phyloP scores from a whole-genome alignment of 2,888 invertebrate species.

The Troglohyphantes excavatus region DNA sequence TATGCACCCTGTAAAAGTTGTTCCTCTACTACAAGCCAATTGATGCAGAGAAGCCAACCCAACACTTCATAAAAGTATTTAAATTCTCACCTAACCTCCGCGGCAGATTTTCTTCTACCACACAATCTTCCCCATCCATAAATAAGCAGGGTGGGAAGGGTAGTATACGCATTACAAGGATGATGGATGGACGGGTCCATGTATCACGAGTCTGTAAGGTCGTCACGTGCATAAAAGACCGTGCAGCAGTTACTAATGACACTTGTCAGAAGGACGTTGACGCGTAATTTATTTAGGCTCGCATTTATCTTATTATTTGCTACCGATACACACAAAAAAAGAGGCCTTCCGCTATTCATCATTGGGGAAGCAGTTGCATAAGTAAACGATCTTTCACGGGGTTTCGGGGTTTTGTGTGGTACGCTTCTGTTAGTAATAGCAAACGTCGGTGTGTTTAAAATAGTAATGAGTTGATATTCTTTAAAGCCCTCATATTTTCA shows the following conservation, averaged over 20 bases:
- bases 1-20: no score
- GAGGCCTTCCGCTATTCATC: neutral
- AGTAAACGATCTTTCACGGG: no score
- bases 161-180: neutral
- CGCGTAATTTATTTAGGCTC: conserved; percentile 22
- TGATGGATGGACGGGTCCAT: neutral
- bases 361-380: neutral
- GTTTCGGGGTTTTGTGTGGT: no score
- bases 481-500: no score
- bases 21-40: no score
- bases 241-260: conserved; percentile 16
- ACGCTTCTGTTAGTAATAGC: no score
- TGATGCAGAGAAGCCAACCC: neutral
- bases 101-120: neutral
- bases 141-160: neutral
- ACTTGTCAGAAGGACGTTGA: conserved; percentile 23
- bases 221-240: conserved; percentile 33
- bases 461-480: no score
- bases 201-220: neutral
- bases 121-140: neutral
- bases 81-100: no score
- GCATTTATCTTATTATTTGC: conserved; percentile 42
- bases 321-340: conserved; percentile 5
- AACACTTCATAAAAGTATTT: neutral
- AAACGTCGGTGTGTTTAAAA: no score